Percentiles rank a stretch among this genome's conserved stretches.
Conservation (phyloP, 2,113 vertebrate genomes). For the Barbus barbus region DNA sequence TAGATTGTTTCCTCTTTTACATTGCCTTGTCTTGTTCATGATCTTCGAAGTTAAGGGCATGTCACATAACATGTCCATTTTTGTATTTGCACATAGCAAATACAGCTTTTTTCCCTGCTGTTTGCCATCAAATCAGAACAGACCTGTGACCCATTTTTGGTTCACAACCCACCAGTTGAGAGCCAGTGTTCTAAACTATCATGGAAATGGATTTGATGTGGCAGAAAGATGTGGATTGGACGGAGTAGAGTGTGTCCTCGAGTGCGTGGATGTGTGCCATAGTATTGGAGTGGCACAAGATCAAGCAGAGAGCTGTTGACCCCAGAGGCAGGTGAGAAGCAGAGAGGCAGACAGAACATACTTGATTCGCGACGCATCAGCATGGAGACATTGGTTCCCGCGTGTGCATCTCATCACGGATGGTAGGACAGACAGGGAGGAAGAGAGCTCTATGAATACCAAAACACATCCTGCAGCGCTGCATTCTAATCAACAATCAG, state of each 20-base stretch:
- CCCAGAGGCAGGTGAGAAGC: slow-evolving; percentile 5
- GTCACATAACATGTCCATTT: not conserved
- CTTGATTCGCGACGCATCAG: not conserved
- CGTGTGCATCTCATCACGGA: slow-evolving; percentile 57
- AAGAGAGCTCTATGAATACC: slow-evolving; percentile 63
- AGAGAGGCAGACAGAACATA: not conserved
- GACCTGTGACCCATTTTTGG: not conserved
- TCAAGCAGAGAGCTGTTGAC: slow-evolving; percentile 21
- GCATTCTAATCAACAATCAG: slow-evolving; percentile 37
- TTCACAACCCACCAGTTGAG: not conserved
- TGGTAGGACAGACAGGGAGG: slow-evolving; percentile 44
- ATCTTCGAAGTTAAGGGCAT: not conserved
- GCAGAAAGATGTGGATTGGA: not conserved
- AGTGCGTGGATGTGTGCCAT: not conserved
- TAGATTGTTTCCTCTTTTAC: not conserved
- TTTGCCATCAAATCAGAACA: not conserved
- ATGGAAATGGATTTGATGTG: not conserved
- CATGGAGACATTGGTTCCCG: slow-evolving; percentile 31
- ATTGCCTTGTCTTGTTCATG: not conserved
- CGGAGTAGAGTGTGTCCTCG: not conserved
- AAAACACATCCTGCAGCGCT: slow-evolving; percentile 63
- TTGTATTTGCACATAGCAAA: not conserved
- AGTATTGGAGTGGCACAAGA: not conserved
- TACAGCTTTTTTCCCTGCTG: not conserved
- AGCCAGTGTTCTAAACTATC: not conserved